These are phyloP conservation scores for Cirrhinus mrigala DNA, from an alignment of 2,797 vertebrate genomes.

Conservation along the genomic window DNA sequence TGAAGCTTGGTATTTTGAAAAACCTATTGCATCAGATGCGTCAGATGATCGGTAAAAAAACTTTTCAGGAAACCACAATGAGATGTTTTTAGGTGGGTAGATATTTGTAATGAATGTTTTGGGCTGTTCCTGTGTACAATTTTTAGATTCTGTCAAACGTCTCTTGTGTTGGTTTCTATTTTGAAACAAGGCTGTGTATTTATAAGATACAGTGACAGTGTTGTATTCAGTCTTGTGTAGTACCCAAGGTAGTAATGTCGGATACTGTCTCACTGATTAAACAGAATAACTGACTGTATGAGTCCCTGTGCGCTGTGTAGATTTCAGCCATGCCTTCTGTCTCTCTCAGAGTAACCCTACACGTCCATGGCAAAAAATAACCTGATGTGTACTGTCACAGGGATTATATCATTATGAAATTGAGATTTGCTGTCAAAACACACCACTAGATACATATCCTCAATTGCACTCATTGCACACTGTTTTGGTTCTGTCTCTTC, in stretches of 20 bases:
- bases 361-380: constrained; percentile 65
- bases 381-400: constrained; percentile 66
- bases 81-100: constrained; percentile 18
- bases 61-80: constrained; percentile 1
- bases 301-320: constrained; percentile 30
- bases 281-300: not conserved
- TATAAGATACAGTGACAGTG: constrained; percentile 7
- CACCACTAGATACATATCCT: constrained; percentile 56
- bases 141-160: constrained; percentile 10
- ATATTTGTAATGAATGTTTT: constrained; percentile 36
- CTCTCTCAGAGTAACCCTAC: constrained; percentile 50
- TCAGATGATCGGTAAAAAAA: not conserved
- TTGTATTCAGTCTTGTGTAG: not conserved
- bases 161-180: constrained; percentile 1
- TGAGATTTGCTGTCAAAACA: constrained; percentile 56
- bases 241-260: not conserved
- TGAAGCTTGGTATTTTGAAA: not conserved
- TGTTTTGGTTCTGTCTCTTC: constrained; percentile 46
- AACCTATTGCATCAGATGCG: not conserved
- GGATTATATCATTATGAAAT: constrained; percentile 71
- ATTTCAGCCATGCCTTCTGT: constrained; percentile 26
- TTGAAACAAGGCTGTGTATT: constrained; percentile 6
- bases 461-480: constrained; percentile 53
- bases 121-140: not conserved
- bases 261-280: constrained; percentile 29